Base-by-base conservation (phyloP, 35 echinoderm and acorn worm species). In the Eucidaris tribuloides region DNA sequence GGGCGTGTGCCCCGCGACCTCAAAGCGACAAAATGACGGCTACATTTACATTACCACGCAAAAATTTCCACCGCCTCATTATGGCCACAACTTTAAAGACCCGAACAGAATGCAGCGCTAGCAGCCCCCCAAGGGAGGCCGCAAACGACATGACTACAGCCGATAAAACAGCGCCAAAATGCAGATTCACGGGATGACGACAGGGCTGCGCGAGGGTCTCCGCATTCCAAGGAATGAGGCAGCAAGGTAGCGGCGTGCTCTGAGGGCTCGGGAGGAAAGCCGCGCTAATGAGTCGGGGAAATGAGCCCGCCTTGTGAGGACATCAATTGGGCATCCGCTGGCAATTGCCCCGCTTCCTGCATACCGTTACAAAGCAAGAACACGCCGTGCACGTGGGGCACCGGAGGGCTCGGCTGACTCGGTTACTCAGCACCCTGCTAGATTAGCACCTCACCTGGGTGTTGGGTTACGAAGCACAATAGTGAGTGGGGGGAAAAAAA, bases 151-250 rank as follows among this genome's bases (percentile, higher is more conserved):
- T 74, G 68, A 74, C 68, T 74, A 40, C 68, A 74, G 68, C 68
- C n/a, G 68, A 74, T 74, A 74, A 74, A 74, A 74, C 68, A 74
- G 44, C 68, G 68, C 44, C 68, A 74, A 74, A 74, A 33, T 74
- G 68, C 68, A 74, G 68, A 74, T 74, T 74, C 68, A 74, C 68
- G 68, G 68, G 68, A 74, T 74, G 68, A 74, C 68, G 38, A 41
- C 68, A 74, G 24, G 68, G 44, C 38, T 38, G 33, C 29, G 44
- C 24, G 68, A 40, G 34, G 35, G 68, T 42, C 28, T 33, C n/a
- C n/a, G 68, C 34, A 35, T 41, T 74, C 37, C 68, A 52, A 11
- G 48, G 48, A n/a, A n/a, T 9, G 48, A 52, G 48, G 48, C 9
- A n/a, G 48, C 9, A n/a, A n/a, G 48, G 48, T 9, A 52, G 48